These are phyloP conservation scores for Desoria tigrina DNA, from an alignment of 2,888 invertebrate genomes.

Conservation along the genomic window DNA sequence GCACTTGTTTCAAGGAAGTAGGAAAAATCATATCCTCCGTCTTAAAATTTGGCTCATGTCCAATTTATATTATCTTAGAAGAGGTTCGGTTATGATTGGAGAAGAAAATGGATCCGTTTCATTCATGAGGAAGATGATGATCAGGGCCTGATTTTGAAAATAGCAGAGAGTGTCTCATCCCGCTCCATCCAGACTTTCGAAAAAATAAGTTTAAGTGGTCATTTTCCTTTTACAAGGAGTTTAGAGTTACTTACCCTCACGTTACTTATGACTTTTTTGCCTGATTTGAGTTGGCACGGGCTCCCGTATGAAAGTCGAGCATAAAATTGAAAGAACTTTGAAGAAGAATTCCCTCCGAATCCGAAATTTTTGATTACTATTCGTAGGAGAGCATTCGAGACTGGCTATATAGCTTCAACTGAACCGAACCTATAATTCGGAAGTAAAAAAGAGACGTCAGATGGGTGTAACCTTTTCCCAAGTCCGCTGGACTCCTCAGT, in stretches of 20 bases:
- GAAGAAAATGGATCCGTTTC: not conserved
- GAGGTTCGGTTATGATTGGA: not conserved
- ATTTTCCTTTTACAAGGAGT: constrained; percentile 11
- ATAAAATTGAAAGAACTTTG: constrained; percentile 4
- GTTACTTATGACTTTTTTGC: not conserved
- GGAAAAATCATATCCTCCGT: no score
- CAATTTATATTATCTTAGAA: not conserved
- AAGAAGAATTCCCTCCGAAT: no score
- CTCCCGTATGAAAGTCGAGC: not conserved
- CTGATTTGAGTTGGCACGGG: not conserved
- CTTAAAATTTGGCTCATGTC: not conserved
- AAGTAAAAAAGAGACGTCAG: not conserved
- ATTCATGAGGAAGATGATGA: not conserved
- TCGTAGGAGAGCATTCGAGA: no score
- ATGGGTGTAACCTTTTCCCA: not conserved
- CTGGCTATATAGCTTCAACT: no score
- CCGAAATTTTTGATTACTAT: no score
- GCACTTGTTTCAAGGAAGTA: no score
- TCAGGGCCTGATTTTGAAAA: not conserved
- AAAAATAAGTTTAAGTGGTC: constrained; percentile 13
- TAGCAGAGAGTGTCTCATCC: no score
- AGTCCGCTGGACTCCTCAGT: constrained; percentile 8
- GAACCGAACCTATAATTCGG: no score
- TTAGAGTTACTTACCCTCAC: constrained; percentile 8
- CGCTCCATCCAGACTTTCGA: not conserved